Evolutionary conservation across 1,140 invertebrate species (phyloP), one percentile per base, ranked within the genome.

Genomic region (Samia ricini): DNA sequence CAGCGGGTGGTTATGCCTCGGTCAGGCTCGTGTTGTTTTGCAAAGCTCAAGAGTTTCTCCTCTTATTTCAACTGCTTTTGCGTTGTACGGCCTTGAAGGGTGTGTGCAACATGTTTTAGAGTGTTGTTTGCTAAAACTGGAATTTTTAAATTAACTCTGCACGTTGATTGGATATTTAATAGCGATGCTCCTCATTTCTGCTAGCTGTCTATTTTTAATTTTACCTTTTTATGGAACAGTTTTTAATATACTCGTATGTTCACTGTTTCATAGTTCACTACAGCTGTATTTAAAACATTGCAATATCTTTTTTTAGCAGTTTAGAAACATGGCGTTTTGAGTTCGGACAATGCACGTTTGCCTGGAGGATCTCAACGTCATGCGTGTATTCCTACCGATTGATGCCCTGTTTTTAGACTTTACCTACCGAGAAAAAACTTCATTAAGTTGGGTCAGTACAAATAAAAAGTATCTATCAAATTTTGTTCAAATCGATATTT

Each of bases 61-160:
- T 87, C 87, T 89, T 89, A 89, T 89, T 89, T 85, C 80, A 85
- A 76, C 85, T 79, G 81, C 78, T 83, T 85, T 85, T 79, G 74
- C 81, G 77, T 77, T 85, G 79, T 79, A 77, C 80, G 81, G 83
- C 84, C 82, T 88, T 88, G 82, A 88, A 80, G 79, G 85, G 78
- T 73, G 84, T 75, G 69, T 79, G 77, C 74, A 83, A 88, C 85
- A 85, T 88, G 86, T 88, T 90, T 87, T 85, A 77, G 83, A 86
- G 81, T 87, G 83, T 81, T 87, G 79, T 84, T 86, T 82, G 81
- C 73, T 74, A 81, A 85, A 88, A 83, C 74, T 80, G 77, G 85
- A 86, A 87, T 88, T 86, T 88, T 84, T 80, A 88, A 88, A 85
- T 90, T 88, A 87, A 83, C 80, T 74, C 79, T 82, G 79, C 86